Evolutionary conservation across 2,888 invertebrate species (phyloP).

Genomic region (Trachelus troglodyta): DNA sequence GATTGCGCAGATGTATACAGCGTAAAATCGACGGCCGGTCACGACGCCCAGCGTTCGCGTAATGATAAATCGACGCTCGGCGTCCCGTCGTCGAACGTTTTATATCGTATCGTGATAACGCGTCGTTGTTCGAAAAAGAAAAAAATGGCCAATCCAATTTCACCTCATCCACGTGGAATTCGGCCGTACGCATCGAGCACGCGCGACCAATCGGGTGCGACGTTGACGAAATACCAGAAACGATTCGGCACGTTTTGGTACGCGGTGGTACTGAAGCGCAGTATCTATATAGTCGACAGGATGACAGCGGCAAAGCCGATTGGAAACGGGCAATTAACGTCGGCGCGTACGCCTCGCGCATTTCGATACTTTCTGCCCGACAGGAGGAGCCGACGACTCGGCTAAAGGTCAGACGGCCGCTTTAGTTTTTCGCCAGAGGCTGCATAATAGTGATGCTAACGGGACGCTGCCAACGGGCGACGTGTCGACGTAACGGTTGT

Average conservation of each 20-base stretch:
- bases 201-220: conserved; percentile 8
- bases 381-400: background rate
- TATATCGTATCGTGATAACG: background rate
- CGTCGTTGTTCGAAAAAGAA: background rate
- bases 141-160: background rate
- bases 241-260: background rate
- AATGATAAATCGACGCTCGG: background rate
- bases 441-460: conserved; percentile 4
- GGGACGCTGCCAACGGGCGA: conserved; percentile 1
- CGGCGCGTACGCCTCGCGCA: background rate
- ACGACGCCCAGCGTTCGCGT: background rate
- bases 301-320: background rate
- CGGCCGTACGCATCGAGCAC: background rate
- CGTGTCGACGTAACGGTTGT: conserved; percentile 43
- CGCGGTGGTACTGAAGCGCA: background rate
- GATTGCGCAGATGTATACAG: background rate
- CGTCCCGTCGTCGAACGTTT: background rate
- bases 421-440: conserved; percentile 7
- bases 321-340: background rate
- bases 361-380: background rate
- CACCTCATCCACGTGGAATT: background rate
- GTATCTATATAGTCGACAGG: background rate
- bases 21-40: background rate
- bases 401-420: conserved; percentile 2
- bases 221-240: background rate